Base-by-base conservation (phyloP, 2,888 invertebrate species). In the Dynastes tityus region DNA sequence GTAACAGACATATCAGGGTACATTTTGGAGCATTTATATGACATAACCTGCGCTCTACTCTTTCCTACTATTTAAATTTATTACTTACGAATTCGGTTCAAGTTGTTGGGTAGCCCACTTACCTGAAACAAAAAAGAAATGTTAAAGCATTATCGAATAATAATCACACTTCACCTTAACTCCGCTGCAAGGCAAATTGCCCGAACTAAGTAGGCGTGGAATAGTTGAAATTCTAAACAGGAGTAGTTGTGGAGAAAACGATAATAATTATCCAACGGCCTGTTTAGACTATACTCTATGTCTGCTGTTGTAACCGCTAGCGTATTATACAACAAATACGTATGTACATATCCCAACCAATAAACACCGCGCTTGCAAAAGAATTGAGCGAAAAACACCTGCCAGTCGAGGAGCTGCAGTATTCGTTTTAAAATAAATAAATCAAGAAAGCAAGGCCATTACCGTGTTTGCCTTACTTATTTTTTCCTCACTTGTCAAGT, bases 91-190 rank as follows among this genome's bases (percentile, higher is more conserved):
- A 63, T 63, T 13, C 0, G 22, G 11, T 76, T 49, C 27, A 58
- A 37, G 55, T 45, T 8, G 37, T 58, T 27, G 9, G 40, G 37
- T 40, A 45, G 22, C 22, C 37, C 51, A 77, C 77, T 77, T 70
- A 77, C 77, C 77, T 77, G 71, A n/a, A 77, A 77, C 49, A 77
- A 77, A 61, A 77, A 70, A 22, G 40, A 63, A 61, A 77, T 6
- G 3, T 70, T n/a, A 74, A 45, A 63, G 22, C 8, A 40, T 68
- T 5, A 37, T 22, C 11, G 13, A 49, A 61, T 32, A 61, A 74
- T 5, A n/a, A 58, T 58, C 32, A 55, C 71, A 71, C 32, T 71
- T 32, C 32, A n/a, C 37, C 37, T n/a, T 68, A n/a, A 55, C n/a
- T 71, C 45, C 32, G 32, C n/a, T 9, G 9, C 32, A 49, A 71